These are phyloP conservation scores for Lampris megalopsis DNA, from an alignment of 2,113 vertebrate species.

Conservation along the genomic window DNA sequence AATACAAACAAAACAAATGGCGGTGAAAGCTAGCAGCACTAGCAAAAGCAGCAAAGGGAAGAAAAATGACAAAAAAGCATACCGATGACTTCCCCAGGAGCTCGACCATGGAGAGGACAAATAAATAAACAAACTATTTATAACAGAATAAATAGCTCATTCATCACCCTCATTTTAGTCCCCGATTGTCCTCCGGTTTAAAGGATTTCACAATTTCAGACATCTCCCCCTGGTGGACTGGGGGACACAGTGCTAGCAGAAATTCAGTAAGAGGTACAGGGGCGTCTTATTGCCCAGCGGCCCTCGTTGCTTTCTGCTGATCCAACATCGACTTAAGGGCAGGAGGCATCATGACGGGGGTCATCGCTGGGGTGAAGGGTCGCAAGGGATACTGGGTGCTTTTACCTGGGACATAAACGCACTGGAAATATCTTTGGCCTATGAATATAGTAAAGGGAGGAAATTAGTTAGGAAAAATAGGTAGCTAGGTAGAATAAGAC, in stretches of 20 bases:
- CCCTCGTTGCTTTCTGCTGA: conserved; percentile 73
- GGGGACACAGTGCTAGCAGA: conserved; percentile 9
- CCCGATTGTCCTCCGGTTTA: conserved; percentile 13
- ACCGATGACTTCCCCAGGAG: conserved; percentile 42
- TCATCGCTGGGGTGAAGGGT: conserved; percentile 77
- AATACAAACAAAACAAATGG: neutral
- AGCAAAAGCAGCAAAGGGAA: conserved; percentile 1
- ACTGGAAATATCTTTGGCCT: conserved; percentile 85
- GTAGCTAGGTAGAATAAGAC: neutral
- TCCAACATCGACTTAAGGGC: conserved; percentile 76
- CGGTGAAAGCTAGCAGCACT: neutral
- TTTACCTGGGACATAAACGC: conserved; percentile 80
- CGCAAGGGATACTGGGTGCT: conserved; percentile 73
- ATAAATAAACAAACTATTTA: conserved; percentile 44
- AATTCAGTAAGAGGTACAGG: neutral
- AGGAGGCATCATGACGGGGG: conserved; percentile 74
- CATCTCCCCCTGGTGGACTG: conserved; percentile 42
- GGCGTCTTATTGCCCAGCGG: conserved; percentile 68
- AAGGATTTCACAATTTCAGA: conserved; percentile 30
- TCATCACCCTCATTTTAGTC: conserved; percentile 1
- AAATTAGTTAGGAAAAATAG: neutral
- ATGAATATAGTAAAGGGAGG: conserved; percentile 7
- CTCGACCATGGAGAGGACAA: conserved; percentile 48
- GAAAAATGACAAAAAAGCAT: conserved; percentile 20
- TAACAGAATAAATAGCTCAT: conserved; percentile 45